Conservation (phyloP, 2,113 vertebrate genomes). For the Clupea harengus region DNA sequence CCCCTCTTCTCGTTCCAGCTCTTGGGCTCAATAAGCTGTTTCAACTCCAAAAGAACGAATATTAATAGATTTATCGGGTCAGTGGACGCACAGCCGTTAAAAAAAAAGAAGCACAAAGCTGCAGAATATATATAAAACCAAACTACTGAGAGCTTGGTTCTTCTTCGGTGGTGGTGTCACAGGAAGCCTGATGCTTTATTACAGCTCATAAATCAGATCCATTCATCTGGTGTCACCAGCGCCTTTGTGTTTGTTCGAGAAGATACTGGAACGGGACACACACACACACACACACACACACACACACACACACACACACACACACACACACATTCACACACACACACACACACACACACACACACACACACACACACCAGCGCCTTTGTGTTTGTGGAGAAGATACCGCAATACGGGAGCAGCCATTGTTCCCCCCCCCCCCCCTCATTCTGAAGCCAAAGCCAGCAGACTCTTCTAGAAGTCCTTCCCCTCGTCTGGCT, state of each 20-base stretch:
- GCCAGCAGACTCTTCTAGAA: not conserved
- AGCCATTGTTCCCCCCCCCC: too few species aligned
- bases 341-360: too few species aligned
- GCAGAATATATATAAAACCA: not conserved
- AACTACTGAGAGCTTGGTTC: not conserved
- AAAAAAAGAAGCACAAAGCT: not conserved
- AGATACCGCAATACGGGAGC: too few species aligned
- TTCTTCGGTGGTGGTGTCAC: not conserved
- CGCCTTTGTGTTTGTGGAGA: not conserved
- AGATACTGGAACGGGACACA: too few species aligned
- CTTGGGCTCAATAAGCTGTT: not conserved
- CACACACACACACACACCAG: too few species aligned
- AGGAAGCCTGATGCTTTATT: not conserved
- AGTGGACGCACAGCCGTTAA: not conserved
- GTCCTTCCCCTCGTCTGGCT: conserved; percentile 20
- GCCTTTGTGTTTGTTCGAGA: not conserved
- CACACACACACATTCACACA: too few species aligned
- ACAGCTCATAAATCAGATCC: conserved; percentile 25
- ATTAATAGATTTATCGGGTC: not conserved
- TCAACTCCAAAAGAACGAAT: not conserved
- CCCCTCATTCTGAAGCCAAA: too few species aligned
- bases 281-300: too few species aligned
- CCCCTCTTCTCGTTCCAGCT: not conserved
- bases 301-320: too few species aligned
- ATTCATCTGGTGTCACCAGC: conserved; percentile 32